Evolutionary conservation across 1,140 invertebrate species (phyloP).

Genomic region (Drosophila lacteicornis): DNA sequence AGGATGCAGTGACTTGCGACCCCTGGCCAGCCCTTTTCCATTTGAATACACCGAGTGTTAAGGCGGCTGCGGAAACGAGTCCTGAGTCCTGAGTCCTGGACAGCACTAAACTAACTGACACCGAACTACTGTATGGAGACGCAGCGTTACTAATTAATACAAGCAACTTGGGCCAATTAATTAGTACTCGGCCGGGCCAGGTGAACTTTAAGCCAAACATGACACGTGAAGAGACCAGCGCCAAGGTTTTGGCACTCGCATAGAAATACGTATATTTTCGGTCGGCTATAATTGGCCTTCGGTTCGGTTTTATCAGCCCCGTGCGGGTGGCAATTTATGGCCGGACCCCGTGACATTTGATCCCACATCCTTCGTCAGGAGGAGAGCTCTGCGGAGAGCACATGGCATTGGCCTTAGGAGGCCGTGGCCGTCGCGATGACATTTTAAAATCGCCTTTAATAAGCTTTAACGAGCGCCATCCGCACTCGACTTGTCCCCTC

Average conservation of each 20-base stretch:
- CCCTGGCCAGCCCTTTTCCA: slow-evolving; percentile 40
- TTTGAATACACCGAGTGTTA: slow-evolving; percentile 40
- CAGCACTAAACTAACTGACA: slow-evolving; percentile 21
- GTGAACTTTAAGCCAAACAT: slow-evolving; percentile 53
- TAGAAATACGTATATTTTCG: slow-evolving; percentile 11
- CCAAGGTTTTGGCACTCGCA: slow-evolving; percentile 8
- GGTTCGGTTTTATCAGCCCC: slow-evolving; percentile 12
- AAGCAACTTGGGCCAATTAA: slow-evolving; percentile 56
- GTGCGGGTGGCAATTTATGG: slow-evolving; percentile 60
- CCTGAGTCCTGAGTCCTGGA: neutral
- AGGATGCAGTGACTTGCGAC: slow-evolving; percentile 39
- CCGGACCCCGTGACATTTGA: slow-evolving; percentile 65
- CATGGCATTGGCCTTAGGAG: slow-evolving; percentile 12
- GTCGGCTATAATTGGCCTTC: slow-evolving; percentile 52
- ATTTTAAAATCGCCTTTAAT: slow-evolving; percentile 77
- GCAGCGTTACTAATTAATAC: slow-evolving; percentile 31
- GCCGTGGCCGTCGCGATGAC: slow-evolving; percentile 49
- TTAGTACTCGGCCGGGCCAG: slow-evolving; percentile 56
- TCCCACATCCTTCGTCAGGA: slow-evolving; percentile 70
- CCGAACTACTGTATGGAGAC: no score
- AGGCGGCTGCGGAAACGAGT: neutral
- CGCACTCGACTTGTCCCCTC: slow-evolving; percentile 34
- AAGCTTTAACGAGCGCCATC: slow-evolving; percentile 73
- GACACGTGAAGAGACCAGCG: slow-evolving; percentile 41
- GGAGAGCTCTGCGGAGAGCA: neutral